phyloP scores from a whole-genome alignment of 2,113 vertebrate genomes.

The Sorex araneus region DNA sequence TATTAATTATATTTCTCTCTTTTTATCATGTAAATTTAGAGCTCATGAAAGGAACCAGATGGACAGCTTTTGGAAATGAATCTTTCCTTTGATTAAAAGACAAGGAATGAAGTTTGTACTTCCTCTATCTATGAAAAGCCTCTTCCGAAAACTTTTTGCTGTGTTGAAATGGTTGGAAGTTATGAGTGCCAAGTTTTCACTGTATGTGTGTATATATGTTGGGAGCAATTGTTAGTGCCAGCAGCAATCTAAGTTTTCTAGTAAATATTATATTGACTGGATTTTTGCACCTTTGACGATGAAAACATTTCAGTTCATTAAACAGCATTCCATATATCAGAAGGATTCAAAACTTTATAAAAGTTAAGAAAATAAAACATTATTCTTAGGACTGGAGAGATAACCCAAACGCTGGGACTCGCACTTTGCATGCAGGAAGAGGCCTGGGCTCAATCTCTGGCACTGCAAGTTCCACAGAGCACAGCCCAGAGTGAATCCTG shows the following conservation, averaged over 20 bases:
- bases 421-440: no score
- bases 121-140: constrained; percentile 59
- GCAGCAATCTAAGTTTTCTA: constrained; percentile 42
- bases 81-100: constrained; percentile 70
- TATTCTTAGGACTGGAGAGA: background rate
- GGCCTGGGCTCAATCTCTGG: no score
- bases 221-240: constrained; percentile 3
- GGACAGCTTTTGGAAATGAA: constrained; percentile 72
- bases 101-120: constrained; percentile 60
- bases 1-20: constrained; percentile 75
- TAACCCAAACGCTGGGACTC: no score
- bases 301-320: constrained; percentile 38
- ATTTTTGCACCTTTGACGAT: constrained; percentile 8
- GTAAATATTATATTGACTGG: constrained; percentile 37
- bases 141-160: constrained; percentile 54
- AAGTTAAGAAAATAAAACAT: constrained; percentile 9
- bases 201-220: background rate
- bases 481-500: no score
- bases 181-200: background rate
- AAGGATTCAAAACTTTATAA: constrained; percentile 23
- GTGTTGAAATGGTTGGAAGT: background rate
- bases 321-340: background rate
- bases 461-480: no score
- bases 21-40: constrained; percentile 82
- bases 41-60: constrained; percentile 76